phyloP scores from a whole-genome alignment of 2,113 vertebrate species.

The Nothocercus julius region DNA sequence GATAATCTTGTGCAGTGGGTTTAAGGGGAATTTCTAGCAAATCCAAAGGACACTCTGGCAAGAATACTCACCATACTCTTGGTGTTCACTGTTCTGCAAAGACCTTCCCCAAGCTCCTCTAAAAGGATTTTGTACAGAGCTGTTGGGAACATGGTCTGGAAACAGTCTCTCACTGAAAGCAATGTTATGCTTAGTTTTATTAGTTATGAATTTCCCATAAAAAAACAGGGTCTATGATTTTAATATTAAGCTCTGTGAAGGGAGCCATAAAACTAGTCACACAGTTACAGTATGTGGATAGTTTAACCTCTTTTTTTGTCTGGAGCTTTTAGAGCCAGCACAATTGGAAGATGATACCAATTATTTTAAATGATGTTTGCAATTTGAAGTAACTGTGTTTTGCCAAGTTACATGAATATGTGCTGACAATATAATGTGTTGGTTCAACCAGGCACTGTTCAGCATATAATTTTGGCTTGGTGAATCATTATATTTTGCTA shows the following conservation, averaged over 20 bases:
- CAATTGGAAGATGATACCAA: not conserved
- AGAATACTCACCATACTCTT: not conserved
- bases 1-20: not conserved
- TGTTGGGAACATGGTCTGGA: not conserved
- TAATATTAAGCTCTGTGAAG: not conserved
- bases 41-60: not conserved
- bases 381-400: constrained; percentile 44
- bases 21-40: not conserved
- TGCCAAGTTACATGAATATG: constrained; percentile 20
- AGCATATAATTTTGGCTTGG: constrained; percentile 41
- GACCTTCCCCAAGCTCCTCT: not conserved
- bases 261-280: not conserved
- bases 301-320: constrained; percentile 3
- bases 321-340: not conserved
- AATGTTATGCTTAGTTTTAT: not conserved
- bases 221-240: not conserved
- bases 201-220: not conserved
- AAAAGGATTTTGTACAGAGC: not conserved
- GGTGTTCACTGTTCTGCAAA: not conserved
- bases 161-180: not conserved
- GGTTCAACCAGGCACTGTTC: constrained; percentile 7
- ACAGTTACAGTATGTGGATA: not conserved
- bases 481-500: constrained; percentile 51
- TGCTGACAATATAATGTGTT: constrained; percentile 33
- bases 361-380: constrained; percentile 41